Percentiles rank a stretch among this genome's conserved stretches.
phyloP scores from a whole-genome alignment of 2,797 vertebrate genomes.

The Micropoecilia bifurca region DNA sequence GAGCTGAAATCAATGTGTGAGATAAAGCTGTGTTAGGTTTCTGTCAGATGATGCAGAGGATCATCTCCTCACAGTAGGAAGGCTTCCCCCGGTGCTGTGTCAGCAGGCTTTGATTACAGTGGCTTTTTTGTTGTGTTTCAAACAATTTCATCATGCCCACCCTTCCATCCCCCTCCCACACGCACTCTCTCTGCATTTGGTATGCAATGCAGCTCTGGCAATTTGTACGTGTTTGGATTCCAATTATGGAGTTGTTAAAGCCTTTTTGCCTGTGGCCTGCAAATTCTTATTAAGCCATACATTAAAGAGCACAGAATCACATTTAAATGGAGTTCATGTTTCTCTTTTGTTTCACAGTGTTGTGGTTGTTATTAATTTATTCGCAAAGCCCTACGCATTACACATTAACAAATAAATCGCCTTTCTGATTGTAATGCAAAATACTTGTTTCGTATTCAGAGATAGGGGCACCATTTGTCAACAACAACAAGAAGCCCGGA shows the following conservation, averaged over 20 bases:
- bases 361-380: constrained; percentile 80
- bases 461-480: constrained; percentile 64
- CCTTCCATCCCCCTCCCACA: constrained; percentile 37
- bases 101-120: constrained; percentile 79
- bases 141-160: constrained; percentile 84
- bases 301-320: constrained; percentile 80
- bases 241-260: constrained; percentile 85
- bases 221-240: constrained; percentile 86
- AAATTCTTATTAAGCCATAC: constrained; percentile 83
- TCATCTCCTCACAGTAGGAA: constrained; percentile 73
- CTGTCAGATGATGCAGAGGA: constrained; percentile 78
- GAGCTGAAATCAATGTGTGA: constrained; percentile 65
- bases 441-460: constrained; percentile 69
- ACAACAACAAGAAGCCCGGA: constrained; percentile 61
- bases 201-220: constrained; percentile 80
- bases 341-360: constrained; percentile 74
- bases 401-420: constrained; percentile 77
- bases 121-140: constrained; percentile 83
- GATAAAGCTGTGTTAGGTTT: constrained; percentile 75
- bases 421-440: constrained; percentile 79
- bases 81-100: constrained; percentile 77
- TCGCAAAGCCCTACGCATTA: constrained; percentile 73
- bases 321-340: constrained; percentile 83
- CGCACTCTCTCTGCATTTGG: constrained; percentile 70
- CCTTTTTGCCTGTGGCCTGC: constrained; percentile 80